Evolutionary conservation across 2,888 invertebrate species (phyloP), one percentile per base, ranked within the genome.

Genomic region (Mythimna albipuncta): DNA sequence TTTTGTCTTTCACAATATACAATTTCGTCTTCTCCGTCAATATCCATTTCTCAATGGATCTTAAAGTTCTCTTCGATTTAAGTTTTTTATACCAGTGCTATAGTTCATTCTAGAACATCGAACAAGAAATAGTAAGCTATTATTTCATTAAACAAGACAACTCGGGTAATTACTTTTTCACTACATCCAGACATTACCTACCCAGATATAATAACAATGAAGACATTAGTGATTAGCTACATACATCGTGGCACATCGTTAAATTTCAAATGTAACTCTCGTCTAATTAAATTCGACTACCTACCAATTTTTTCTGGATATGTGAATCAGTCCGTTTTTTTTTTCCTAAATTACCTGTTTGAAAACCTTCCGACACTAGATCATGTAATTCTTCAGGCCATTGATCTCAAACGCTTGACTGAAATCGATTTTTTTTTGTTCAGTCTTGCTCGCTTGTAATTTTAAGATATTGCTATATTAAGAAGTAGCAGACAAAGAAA

Each of bases 321-420:
- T 19, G 4, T 16, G 13, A 21, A 11, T 11, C 21, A n/a, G 5
- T n/a, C 19, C 9, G 21, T 58, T 73, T 59, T 54, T 59, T 54
- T 32, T 19, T 47, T 16, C 16, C 6, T 10, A 38, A 55, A 50
- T 32, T 35, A 21, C 44, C 11, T 35, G 54, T 70, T 71, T 32
- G n/a, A 55, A 61, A 54, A 61, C 19, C 54, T 19, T 21, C 11
- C 54, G 10, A 47, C 19, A 19, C 13, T 16, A 35, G 59, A 64
- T 62, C 64, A 71, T 35, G 64, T 78, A 57, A 82, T 64, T 57
- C 55, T 62, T 38, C 44, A 69, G 65, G 66, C 47, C 44, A 78
- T 64, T 67, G 67, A 59, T 64, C 79, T 82, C 64, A 19, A 67
- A 82, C 41, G 79, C 79, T 82, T 64, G 52, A 82, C 44, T 32